Evolutionary conservation across 2,113 vertebrate genomes (phyloP), one percentile per base, ranked within the genome.

Genomic region (Promerops cafer): DNA sequence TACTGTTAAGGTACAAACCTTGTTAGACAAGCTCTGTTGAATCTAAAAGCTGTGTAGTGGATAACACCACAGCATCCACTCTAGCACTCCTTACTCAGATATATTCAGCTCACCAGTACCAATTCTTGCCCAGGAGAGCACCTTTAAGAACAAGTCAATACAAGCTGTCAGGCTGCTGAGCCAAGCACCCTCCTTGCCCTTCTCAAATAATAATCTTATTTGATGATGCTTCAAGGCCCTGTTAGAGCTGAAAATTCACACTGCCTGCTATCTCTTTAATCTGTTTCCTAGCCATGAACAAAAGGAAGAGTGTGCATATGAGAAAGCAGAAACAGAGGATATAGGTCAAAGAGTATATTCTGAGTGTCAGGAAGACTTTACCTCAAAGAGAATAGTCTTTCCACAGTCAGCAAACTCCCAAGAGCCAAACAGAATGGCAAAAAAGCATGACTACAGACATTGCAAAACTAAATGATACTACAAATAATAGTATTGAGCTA

Each of bases 301-400:
- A 93, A 95, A 94, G 82, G 70, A 95, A 96, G 44, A 96, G 26
- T 9, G 53, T 70, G 53, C 5, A 18, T 82, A 94, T 70, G 59
- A 91, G 78, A 94, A 87, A 96, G 90, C 79, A 85, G 63, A 91
- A 96, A 95, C 47, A 91, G 75, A 93, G 61, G 47, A 74, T 85
- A 65, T 40, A 93, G 79, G 93, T 94, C 92, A 95, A 86, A 91
- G 79, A 78, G 59, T 75, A 70, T 61, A 94, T 92, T 91, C 65
- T 33, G 54, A 85, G 30, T 63, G 63, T 91, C 94, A 91, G 82
- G 75, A 95, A 96, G 87, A 90, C 70, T 93, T 94, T 83, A 83
- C 90, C 93, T 96, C 84, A 87, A 79, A 72, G 30, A 91, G 81
- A 85, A 85, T 71, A 85, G 71, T 40, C 61, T 90, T 96, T 77